Percentiles rank a stretch among this genome's conserved stretches.
Evolutionary conservation across 2,797 vertebrate species (phyloP).

Genomic region (Brachyalestes nurse): DNA sequence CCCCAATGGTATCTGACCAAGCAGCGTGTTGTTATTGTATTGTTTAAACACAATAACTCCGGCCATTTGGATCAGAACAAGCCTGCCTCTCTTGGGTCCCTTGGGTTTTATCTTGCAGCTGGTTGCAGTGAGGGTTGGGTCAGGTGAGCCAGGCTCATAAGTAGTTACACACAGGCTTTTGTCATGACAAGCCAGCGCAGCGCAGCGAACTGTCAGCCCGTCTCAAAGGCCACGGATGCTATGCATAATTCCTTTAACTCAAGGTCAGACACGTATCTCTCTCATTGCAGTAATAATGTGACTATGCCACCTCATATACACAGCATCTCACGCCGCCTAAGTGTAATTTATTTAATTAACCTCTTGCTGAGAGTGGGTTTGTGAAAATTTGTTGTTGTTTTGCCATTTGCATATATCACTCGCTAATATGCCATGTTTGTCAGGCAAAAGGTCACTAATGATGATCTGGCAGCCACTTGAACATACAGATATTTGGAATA

Average conservation of each 20-base stretch:
- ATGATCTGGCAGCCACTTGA: constrained; percentile 58
- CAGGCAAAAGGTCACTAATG: constrained; percentile 64
- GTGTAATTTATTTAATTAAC: constrained; percentile 80
- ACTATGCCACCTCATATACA: constrained; percentile 73
- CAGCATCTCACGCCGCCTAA: constrained; percentile 61
- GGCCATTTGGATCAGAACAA: constrained; percentile 71
- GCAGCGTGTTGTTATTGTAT: constrained; percentile 59
- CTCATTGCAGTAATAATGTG: constrained; percentile 71
- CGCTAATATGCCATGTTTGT: constrained; percentile 61
- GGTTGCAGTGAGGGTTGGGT: background rate
- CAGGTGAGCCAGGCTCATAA: constrained; percentile 42
- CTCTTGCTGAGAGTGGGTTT: constrained; percentile 52
- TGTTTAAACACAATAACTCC: constrained; percentile 65
- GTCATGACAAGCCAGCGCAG: constrained; percentile 63
- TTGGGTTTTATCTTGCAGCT: constrained; percentile 51
- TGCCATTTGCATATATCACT: constrained; percentile 53
- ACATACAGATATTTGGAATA: constrained; percentile 56
- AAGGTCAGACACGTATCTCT: constrained; percentile 69
- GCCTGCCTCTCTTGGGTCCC: constrained; percentile 22
- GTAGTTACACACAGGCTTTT: constrained; percentile 63
- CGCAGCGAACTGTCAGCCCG: constrained; percentile 68
- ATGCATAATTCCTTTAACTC: constrained; percentile 81
- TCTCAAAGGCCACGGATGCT: constrained; percentile 67
- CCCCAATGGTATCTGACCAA: constrained; percentile 62
- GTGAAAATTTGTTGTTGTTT: constrained; percentile 46